A percentile compares a stretch with the other conserved stretches of the same genome.
Evolutionary conservation across 2,888 invertebrate species (phyloP).

Genomic region (Hirtodrosophila confusa): DNA sequence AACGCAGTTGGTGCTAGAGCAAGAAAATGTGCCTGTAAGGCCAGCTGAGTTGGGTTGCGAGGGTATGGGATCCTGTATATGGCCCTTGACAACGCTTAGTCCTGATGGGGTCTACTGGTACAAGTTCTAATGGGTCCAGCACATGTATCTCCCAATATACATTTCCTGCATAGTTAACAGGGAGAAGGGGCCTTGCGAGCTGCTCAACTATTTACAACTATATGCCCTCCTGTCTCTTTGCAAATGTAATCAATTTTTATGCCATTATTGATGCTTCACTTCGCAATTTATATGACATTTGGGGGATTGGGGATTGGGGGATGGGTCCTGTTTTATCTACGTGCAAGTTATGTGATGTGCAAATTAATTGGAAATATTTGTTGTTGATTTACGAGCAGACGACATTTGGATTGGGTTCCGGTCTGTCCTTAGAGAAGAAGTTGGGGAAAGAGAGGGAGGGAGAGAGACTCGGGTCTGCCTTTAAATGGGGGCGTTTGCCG

Average conservation of each 20-base stretch:
- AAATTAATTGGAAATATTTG: slow-evolving; percentile 76
- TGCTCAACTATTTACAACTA: slow-evolving; percentile 60
- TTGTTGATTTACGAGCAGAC: slow-evolving; percentile 53
- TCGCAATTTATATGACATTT: slow-evolving; percentile 61
- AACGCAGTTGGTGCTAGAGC: slow-evolving; percentile 34
- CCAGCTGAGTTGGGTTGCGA: slow-evolving; percentile 22
- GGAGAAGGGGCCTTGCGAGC: slow-evolving; percentile 5
- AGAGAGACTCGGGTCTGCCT: slow-evolving; percentile 37
- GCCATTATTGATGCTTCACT: slow-evolving; percentile 79
- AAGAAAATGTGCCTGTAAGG: slow-evolving; percentile 58
- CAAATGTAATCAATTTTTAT: slow-evolving; percentile 81
- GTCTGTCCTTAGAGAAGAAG: slow-evolving; percentile 9
- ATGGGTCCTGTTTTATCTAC: slow-evolving; percentile 43
- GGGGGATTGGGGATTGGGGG: neutral
- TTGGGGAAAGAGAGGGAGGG: neutral
- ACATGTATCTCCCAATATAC: slow-evolving; percentile 24
- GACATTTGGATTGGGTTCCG: slow-evolving; percentile 58
- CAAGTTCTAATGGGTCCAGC: slow-evolving; percentile 8
- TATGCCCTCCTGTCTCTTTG: slow-evolving; percentile 11
- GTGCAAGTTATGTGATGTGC: slow-evolving; percentile 54
- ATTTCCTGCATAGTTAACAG: slow-evolving; percentile 61
- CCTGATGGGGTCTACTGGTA: neutral
- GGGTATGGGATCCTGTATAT: slow-evolving; percentile 18
- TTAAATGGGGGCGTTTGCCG: slow-evolving; percentile 66
- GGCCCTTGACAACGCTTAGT: slow-evolving; percentile 25